phyloP scores from a whole-genome alignment of 23 tunicate genomes.

The Halocynthia roretzi region DNA sequence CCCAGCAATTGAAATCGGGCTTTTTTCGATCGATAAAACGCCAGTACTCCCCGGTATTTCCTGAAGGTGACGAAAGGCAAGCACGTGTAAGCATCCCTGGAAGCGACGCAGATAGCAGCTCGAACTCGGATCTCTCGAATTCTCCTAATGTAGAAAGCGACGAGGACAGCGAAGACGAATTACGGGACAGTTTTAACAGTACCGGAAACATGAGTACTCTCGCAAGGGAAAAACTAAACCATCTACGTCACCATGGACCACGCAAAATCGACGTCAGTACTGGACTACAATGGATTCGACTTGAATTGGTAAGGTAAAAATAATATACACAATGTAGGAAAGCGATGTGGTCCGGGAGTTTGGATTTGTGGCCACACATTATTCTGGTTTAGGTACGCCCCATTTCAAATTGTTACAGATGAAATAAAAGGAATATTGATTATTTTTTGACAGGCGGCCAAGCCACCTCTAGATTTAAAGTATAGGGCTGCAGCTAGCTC shows the following conservation, averaged over 20 bases:
- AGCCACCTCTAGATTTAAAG: too few species aligned
- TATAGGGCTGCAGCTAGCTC: too few species aligned
- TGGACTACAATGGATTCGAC: constrained; percentile 82
- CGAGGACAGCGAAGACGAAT: constrained; percentile 14
- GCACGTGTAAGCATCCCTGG: neutral
- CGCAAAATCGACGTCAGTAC: constrained; percentile 67
- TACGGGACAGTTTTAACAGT: neutral
- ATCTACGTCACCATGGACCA: constrained; percentile 57
- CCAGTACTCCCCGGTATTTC: constrained; percentile 42
- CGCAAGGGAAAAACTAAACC: constrained; percentile 56
- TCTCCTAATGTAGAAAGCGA: constrained; percentile 9
- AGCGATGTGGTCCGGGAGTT: too few species aligned
- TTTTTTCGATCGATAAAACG: constrained; percentile 76
- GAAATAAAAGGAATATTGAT: too few species aligned
- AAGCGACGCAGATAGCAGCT: neutral
- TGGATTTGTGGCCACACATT: too few species aligned
- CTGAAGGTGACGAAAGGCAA: neutral
- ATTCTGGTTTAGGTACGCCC: too few species aligned
- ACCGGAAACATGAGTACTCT: constrained; percentile 44
- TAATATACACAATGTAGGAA: too few species aligned
- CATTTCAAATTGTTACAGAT: too few species aligned
- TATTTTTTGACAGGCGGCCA: too few species aligned
- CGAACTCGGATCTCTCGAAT: neutral
- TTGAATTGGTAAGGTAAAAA: constrained; percentile 65
- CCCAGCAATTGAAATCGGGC: constrained; percentile 71